Percentiles rank a stretch among this genome's conserved stretches.
These are phyloP conservation scores for Takifugu bimaculatus DNA, from an alignment of 2,113 vertebrate species.

Conservation along the genomic window DNA sequence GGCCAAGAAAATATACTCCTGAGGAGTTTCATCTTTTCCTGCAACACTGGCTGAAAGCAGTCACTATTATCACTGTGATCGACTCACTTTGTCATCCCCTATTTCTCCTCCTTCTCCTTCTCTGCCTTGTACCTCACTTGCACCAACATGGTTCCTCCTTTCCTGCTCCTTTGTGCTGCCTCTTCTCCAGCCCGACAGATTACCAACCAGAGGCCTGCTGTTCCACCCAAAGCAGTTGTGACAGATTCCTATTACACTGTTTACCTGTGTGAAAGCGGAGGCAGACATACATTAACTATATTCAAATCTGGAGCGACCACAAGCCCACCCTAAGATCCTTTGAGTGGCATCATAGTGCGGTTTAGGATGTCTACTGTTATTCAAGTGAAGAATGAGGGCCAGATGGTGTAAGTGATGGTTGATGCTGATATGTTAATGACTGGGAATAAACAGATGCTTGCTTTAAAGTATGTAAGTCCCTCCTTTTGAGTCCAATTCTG, in stretches of 20 bases:
- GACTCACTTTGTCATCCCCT: conserved; percentile 50
- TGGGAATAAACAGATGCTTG: conserved; percentile 60
- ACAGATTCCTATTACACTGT: conserved; percentile 70
- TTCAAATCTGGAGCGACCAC: conserved; percentile 56
- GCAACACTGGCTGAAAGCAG: conserved; percentile 59
- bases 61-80: conserved; percentile 66
- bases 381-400: conserved; percentile 59
- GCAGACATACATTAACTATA: conserved; percentile 47
- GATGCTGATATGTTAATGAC: conserved; percentile 73
- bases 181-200: conserved; percentile 55
- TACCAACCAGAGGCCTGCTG: conserved; percentile 55
- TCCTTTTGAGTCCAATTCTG: conserved; percentile 40
- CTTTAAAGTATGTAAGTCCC: conserved; percentile 53
- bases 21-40: conserved; percentile 69
- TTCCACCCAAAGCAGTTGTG: conserved; percentile 65
- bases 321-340: conserved; percentile 40
- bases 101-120: conserved; percentile 41
- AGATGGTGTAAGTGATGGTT: conserved; percentile 66
- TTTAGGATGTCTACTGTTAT: conserved; percentile 63
- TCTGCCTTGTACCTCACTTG: conserved; percentile 13
- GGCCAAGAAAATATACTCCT: conserved; percentile 77
- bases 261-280: conserved; percentile 65
- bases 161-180: conserved; percentile 19
- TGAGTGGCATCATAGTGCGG: conserved; percentile 29
- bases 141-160: conserved; percentile 13